These are phyloP conservation scores for Apogon hyalosoma DNA, from an alignment of 2,797 vertebrate genomes.

Conservation along the genomic window DNA sequence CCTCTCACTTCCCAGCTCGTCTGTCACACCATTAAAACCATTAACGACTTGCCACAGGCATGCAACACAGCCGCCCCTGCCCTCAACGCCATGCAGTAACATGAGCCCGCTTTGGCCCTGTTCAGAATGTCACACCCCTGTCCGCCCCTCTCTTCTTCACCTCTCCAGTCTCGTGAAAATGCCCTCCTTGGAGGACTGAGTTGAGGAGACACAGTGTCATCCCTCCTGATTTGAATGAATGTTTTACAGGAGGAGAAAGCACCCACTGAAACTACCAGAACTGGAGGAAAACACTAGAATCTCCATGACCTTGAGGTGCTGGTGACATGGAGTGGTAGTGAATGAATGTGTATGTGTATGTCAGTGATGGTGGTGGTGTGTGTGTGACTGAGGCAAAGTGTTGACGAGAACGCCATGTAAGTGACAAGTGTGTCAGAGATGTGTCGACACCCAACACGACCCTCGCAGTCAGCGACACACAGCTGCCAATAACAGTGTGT, in stretches of 20 bases:
- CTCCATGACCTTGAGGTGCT: constrained; percentile 27
- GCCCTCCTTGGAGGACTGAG: constrained; percentile 19
- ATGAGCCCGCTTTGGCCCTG: constrained; percentile 55
- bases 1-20: constrained; percentile 68
- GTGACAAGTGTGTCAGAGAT: constrained; percentile 86
- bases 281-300: constrained; percentile 19
- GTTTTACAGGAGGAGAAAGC: not conserved
- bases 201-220: constrained; percentile 13
- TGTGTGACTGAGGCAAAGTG: constrained; percentile 62
- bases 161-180: constrained; percentile 39
- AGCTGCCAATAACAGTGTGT: constrained; percentile 67
- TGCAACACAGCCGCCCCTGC: constrained; percentile 47
- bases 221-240: constrained; percentile 14
- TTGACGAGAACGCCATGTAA: constrained; percentile 81
- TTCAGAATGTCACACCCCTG: constrained; percentile 76
- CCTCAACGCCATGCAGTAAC: constrained; percentile 64
- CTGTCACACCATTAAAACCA: constrained; percentile 80
- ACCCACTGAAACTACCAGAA: constrained; percentile 17
- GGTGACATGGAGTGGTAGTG: constrained; percentile 12
- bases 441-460: constrained; percentile 82
- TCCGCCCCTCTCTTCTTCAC: constrained; percentile 31
- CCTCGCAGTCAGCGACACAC: constrained; percentile 66
- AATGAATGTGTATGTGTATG: constrained; percentile 24
- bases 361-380: constrained; percentile 13
- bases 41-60: constrained; percentile 81